phyloP scores from a whole-genome alignment of 2,888 invertebrate species.

The Spatulosminthurus flaviceps region DNA sequence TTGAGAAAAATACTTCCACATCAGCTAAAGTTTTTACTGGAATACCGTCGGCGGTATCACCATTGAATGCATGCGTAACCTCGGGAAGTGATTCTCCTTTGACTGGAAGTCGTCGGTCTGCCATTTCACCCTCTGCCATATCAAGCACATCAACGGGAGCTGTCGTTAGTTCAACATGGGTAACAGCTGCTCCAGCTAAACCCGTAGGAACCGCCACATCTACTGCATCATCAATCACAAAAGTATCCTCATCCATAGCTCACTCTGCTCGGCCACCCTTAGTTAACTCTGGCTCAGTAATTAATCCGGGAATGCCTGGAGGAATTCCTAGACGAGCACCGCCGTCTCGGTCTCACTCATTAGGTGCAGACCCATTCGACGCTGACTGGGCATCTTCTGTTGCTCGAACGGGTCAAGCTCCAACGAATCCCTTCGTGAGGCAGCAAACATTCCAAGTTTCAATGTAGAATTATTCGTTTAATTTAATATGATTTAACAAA shows the following conservation, averaged over 20 bases:
- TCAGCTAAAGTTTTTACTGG: neutral
- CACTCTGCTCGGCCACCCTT: slow-evolving; percentile 48
- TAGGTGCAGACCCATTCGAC: slow-evolving; percentile 78
- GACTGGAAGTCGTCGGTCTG: neutral
- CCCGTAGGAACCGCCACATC: neutral
- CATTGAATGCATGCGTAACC: neutral
- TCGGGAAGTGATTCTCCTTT: neutral
- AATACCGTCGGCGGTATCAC: neutral
- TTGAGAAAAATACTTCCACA: slow-evolving; percentile 34
- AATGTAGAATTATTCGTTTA: slow-evolving; percentile 53
- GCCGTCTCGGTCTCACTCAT: slow-evolving; percentile 58
- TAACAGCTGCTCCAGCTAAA: neutral
- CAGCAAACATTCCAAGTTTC: slow-evolving; percentile 64
- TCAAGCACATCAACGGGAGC: neutral
- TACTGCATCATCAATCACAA: slow-evolving; percentile 2
- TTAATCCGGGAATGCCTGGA: slow-evolving; percentile 6
- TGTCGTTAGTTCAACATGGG: slow-evolving; percentile 15
- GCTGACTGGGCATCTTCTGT: slow-evolving; percentile 82
- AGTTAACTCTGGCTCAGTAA: slow-evolving; percentile 53
- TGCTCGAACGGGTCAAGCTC: slow-evolving; percentile 65
- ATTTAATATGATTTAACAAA: neutral
- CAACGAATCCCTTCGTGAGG: slow-evolving; percentile 63
- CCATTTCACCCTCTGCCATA: slow-evolving; percentile 21
- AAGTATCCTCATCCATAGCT: slow-evolving; percentile 17
- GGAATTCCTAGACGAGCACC: slow-evolving; percentile 59